Evolutionary conservation across 2,797 vertebrate genomes (phyloP).

Genomic region (Tachyglossus aculeatus): DNA sequence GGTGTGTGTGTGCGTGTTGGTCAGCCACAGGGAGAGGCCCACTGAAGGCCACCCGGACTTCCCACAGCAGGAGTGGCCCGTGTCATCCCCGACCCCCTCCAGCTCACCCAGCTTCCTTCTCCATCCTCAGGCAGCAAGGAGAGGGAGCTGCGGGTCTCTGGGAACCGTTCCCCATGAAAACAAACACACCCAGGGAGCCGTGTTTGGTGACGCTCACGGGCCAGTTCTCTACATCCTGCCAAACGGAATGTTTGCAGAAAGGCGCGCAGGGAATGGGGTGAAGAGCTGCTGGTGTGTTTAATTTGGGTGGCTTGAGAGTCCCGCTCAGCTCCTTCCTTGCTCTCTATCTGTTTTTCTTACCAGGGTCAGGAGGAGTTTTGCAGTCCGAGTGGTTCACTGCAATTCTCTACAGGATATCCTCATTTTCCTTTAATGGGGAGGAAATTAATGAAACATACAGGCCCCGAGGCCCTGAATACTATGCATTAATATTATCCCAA

Average conservation of each 20-base stretch:
- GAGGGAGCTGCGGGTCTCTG: conserved; percentile 64
- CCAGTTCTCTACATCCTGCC: conserved; percentile 68
- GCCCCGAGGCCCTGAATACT: conserved; percentile 73
- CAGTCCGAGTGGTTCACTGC: conserved; percentile 73
- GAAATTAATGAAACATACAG: conserved; percentile 80
- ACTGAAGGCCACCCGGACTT: too few relatives aligned
- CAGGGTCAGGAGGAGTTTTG: conserved; percentile 71
- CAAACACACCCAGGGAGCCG: conserved; percentile 62
- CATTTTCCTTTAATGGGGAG: conserved; percentile 78
- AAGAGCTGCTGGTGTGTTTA: conserved; percentile 60
- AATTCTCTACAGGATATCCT: conserved; percentile 79
- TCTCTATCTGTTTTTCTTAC: conserved; percentile 72
- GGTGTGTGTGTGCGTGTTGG: background rate
- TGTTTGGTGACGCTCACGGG: conserved; percentile 66
- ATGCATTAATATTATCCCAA: conserved; percentile 78
- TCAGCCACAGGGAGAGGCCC: conserved; percentile 37
- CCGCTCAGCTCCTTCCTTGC: conserved; percentile 49
- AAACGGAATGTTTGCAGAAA: conserved; percentile 69
- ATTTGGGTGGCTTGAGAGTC: conserved; percentile 58
- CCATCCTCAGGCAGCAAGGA: too few relatives aligned
- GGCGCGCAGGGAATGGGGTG: conserved; percentile 38
- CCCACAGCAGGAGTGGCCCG: too few relatives aligned
- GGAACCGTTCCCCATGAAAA: conserved; percentile 65
- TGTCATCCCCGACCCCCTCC: too few relatives aligned
- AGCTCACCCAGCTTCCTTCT: too few relatives aligned